Evolutionary conservation across 2,113 vertebrate species (phyloP), one percentile per base, ranked within the genome.

Genomic region (Pseudorasbora parva): DNA sequence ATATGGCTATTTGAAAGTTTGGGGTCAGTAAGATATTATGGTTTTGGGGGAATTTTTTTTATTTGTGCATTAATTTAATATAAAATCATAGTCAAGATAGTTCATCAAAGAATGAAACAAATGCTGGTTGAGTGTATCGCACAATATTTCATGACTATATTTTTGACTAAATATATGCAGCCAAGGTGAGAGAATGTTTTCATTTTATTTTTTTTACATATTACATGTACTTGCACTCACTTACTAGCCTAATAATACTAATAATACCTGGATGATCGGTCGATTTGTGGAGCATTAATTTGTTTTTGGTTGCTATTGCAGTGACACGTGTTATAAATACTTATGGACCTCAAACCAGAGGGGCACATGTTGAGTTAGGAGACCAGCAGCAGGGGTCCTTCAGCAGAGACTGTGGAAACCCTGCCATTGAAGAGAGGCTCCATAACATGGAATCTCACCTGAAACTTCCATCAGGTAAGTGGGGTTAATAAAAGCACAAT

Each of bases 401-500:
- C 8, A n/a, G 69, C 17, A 94, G 92, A 83, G 95, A 96, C 7
- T 98, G 97, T 91, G 97, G 96, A 57, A 99, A 98, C 85, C 91
- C 96, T 60, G 97, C 95, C 76, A 92, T 97, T 27, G 98, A 99
- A 86, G 98, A 99, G 81, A 94, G 98, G 75, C 93, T 99, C 3
- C 95, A 97, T 30, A 99, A 99, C 87, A 97, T 99, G 25, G 98
- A 99, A 91, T 93, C 93, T n/a, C 98, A 99, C 87, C 93, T 99
- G 80, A 94, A 95, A 72, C 91, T 99, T 85, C 94, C 96, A 11
- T 87, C 95, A 94, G 97, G 98, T 99, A 74, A 86, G 87, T 23
- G 21, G 56, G 54, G 8, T 49, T 21, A 15, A 30, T 9, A 71
- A 2, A 41, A 78, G 68, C 23, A 2, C 15, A n/a, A 8, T 21